phyloP scores from a whole-genome alignment of 2,888 invertebrate genomes.

The Scaptomyza flava region DNA sequence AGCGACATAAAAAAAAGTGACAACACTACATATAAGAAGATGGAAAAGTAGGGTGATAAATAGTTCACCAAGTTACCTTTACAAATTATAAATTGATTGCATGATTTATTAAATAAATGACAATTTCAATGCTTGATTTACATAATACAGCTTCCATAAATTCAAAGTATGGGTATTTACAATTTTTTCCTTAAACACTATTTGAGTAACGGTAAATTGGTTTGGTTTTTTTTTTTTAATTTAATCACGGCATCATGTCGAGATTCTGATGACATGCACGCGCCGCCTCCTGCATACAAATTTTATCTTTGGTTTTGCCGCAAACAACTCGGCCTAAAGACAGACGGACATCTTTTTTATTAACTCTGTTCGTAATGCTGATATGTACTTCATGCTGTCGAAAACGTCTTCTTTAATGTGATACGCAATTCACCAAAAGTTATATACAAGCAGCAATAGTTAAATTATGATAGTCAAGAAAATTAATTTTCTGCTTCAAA shows the following conservation, averaged over 20 bases:
- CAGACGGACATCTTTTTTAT: neutral
- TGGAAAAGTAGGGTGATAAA: neutral
- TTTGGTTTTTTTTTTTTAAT: constrained; percentile 86
- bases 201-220: neutral
- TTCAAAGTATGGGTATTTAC: neutral
- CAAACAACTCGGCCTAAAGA: constrained; percentile 86
- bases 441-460: neutral
- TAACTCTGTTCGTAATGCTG: neutral
- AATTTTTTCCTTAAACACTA: neutral
- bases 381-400: neutral
- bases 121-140: neutral
- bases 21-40: neutral
- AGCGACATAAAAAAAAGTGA: neutral
- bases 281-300: constrained; percentile 93
- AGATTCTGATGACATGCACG: constrained; percentile 90
- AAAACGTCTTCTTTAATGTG: neutral
- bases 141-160: neutral
- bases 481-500: neutral
- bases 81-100: neutral
- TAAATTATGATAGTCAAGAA: neutral
- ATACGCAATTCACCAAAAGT: too few species aligned
- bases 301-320: constrained; percentile 94
- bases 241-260: constrained; percentile 90
- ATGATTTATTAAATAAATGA: neutral
- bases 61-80: neutral